Conservation (phyloP, 2,113 vertebrate species). For the Myodes glareolus region DNA sequence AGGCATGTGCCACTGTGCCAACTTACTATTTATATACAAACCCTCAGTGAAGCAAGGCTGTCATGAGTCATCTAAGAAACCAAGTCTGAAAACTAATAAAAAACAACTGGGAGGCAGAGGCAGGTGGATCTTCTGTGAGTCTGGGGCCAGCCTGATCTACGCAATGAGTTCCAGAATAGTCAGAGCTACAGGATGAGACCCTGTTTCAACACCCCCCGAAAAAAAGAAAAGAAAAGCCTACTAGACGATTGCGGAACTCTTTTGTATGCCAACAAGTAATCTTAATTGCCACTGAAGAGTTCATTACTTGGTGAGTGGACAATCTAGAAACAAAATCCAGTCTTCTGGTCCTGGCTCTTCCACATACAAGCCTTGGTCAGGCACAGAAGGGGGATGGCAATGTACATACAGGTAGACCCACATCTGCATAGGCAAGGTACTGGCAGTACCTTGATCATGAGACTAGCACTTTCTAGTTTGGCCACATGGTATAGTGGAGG, state of each 20-base stretch:
- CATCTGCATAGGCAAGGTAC: not conserved
- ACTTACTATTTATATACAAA: not conserved
- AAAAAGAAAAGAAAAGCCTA: too few relatives aligned
- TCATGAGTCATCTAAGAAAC: not conserved
- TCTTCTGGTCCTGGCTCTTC: not conserved
- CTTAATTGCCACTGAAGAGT: not conserved
- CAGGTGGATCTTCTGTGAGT: not conserved
- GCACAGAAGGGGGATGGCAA: not conserved
- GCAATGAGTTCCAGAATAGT: not conserved
- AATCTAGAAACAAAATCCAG: not conserved
- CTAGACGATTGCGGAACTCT: too few relatives aligned
- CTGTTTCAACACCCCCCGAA: not conserved
- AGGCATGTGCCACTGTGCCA: not conserved
- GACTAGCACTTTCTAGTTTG: not conserved
- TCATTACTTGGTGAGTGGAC: not conserved
- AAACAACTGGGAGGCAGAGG: not conserved
- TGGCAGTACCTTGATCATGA: not conserved
- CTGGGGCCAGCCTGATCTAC: not conserved
- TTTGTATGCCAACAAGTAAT: not conserved
- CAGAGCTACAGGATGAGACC: not conserved
- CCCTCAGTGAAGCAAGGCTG: not conserved
- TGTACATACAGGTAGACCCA: fast-evolving
- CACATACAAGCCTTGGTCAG: not conserved
- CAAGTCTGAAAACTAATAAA: not conserved
- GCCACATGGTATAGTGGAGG: not conserved